Conservation (phyloP, 2,113 vertebrate species). For the Cairina moschata region DNA sequence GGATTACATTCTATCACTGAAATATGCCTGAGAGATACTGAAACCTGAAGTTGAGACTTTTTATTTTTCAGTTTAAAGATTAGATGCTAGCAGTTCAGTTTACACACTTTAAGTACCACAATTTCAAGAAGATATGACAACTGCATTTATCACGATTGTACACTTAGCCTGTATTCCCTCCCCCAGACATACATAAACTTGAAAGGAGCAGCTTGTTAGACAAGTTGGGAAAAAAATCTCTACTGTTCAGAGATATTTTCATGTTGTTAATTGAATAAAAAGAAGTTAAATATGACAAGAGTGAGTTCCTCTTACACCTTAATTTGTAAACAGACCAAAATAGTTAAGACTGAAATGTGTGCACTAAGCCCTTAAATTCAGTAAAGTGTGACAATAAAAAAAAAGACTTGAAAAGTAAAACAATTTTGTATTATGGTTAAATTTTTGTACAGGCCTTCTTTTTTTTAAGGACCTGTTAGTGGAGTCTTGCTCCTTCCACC, state of each 20-base stretch:
- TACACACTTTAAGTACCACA: neutral
- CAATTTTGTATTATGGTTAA: neutral
- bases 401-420: neutral
- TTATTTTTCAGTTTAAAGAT: neutral
- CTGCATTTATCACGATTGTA: neutral
- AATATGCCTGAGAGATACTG: neutral
- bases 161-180: neutral
- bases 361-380: neutral
- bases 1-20: neutral
- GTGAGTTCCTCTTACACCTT: neutral
- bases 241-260: neutral
- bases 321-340: neutral
- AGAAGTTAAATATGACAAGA: neutral
- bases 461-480: neutral
- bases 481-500: neutral
- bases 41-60: neutral
- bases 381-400: neutral
- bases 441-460: neutral
- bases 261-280: neutral
- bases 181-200: neutral
- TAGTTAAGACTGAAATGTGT: neutral
- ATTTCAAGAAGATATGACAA: neutral
- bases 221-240: neutral
- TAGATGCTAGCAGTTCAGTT: neutral
- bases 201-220: neutral